These are phyloP conservation scores for Esox masquinongy DNA, from an alignment of 2,797 vertebrate species.

Conservation along the genomic window DNA sequence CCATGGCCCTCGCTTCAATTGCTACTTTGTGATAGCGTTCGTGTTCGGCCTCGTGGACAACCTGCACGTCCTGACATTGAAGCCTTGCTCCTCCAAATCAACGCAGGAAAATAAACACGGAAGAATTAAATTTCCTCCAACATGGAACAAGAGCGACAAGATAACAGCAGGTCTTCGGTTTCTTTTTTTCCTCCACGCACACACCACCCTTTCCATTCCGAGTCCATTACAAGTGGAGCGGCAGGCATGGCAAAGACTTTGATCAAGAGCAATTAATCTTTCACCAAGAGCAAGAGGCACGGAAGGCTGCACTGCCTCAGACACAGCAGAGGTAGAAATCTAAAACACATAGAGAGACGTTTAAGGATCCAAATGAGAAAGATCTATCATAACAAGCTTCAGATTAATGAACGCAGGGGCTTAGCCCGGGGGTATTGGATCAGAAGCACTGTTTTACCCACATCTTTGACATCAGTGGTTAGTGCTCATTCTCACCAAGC, in stretches of 20 bases:
- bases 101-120: conserved; percentile 63
- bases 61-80: conserved; percentile 79
- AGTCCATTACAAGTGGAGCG: conserved; percentile 54
- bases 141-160: conserved; percentile 72
- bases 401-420: conserved; percentile 62
- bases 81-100: conserved; percentile 79
- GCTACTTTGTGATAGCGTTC: conserved; percentile 72
- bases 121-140: conserved; percentile 71
- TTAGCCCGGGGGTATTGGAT: conserved; percentile 53
- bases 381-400: conserved; percentile 45
- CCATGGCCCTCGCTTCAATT: conserved; percentile 64
- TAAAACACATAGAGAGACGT: conserved; percentile 53
- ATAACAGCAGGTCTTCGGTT: conserved; percentile 61
- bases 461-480: not conserved
- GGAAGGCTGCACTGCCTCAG: conserved; percentile 15
- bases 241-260: conserved; percentile 57
- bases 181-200: conserved; percentile 19
- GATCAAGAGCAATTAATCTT: conserved; percentile 74
- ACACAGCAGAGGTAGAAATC: conserved; percentile 35
- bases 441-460: conserved; percentile 22
- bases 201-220: conserved; percentile 47
- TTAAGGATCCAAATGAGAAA: conserved; percentile 50
- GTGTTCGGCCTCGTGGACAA: conserved; percentile 69
- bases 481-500: conserved; percentile 44
- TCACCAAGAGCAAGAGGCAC: conserved; percentile 47